Evolutionary conservation across 2,888 invertebrate genomes (phyloP), one percentile per base, ranked within the genome.

Genomic region (Ptychoptera albimana): DNA sequence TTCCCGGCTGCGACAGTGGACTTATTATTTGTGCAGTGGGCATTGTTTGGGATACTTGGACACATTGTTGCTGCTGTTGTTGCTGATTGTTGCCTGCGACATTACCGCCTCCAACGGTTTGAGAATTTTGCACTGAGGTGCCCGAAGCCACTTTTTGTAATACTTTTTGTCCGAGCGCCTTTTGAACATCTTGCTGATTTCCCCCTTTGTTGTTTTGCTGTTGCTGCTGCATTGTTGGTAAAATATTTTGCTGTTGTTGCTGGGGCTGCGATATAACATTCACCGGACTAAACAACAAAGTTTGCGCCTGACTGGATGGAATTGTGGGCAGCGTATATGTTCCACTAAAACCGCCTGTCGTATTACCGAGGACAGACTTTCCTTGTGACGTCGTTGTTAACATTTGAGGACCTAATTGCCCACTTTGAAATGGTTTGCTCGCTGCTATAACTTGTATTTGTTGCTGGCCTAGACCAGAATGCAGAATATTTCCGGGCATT

Each of bases 371-470:
- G 49, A 82, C 79, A 57, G 78, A 79, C 57, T 83, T 82, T 46
- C 79, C 79, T 59, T 81, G 79, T 1, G 63, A 57, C 2, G 62
- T 61, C 1, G 84, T 78, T 1, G 85, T 79, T 36, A 89, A 66
- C 85, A 89, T 87, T 57, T 88, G 88, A 0, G 83, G 84, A 2
- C 75, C 73, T 42, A 81, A 63, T 51, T 82, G 80, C 53, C 79
- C 80, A 39, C 84, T 78, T 61, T 85, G 86, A 60, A 87, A 87
- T 4, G 86, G 82, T 59, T 89, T 89, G 23, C 82, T 78, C 14
- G 83, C 77, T 8, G 87, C 77, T 50, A 88, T 86, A 46, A 87
- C 82, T 77, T 86, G 65, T 36, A 67, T 64, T 10, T 63, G 63
- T 49, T 63, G 66, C 47, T 63, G 64, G 1, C 63, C 63, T 8